A percentile compares a stretch with the other conserved stretches of the same genome.
These are phyloP conservation scores for Diabrotica virgifera DNA, from an alignment of 1,140 invertebrate species.

Conservation along the genomic window DNA sequence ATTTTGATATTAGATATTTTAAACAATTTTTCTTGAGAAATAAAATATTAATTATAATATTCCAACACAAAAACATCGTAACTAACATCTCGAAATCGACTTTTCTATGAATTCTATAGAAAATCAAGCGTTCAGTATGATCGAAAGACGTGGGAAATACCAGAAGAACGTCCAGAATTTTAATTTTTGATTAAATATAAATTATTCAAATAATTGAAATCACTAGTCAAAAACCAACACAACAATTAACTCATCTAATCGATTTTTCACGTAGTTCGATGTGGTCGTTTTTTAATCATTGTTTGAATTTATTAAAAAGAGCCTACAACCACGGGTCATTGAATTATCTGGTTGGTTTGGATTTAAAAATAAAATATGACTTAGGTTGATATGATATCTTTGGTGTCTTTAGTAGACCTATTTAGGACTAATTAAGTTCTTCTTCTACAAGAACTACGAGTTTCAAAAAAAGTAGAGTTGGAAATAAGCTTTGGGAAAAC, in stretches of 20 bases:
- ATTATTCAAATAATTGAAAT: not conserved
- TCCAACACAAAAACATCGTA: no score
- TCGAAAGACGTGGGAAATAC: slow-evolving; percentile 1
- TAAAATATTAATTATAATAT: no score
- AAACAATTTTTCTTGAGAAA: no score
- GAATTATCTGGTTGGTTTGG: no score
- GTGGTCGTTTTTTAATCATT: not conserved
- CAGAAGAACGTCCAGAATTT: not conserved
- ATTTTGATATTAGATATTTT: no score
- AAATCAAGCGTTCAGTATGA: not conserved
- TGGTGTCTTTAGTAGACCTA: not conserved
- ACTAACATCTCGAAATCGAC: no score
- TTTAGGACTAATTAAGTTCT: not conserved
- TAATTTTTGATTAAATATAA: not conserved
- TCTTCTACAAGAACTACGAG: not conserved
- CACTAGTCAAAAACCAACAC: slow-evolving; percentile 2
- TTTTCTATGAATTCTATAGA: not conserved
- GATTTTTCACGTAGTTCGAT: not conserved
- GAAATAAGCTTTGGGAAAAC: no score
- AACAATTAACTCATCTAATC: not conserved
- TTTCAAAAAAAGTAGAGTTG: no score
- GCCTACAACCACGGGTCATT: not conserved
- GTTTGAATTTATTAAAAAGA: not conserved
- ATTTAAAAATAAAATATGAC: not conserved
- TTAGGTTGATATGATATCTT: not conserved